Conservation (phyloP, 2,113 vertebrate genomes). For the Rhizomys pruinosus region DNA sequence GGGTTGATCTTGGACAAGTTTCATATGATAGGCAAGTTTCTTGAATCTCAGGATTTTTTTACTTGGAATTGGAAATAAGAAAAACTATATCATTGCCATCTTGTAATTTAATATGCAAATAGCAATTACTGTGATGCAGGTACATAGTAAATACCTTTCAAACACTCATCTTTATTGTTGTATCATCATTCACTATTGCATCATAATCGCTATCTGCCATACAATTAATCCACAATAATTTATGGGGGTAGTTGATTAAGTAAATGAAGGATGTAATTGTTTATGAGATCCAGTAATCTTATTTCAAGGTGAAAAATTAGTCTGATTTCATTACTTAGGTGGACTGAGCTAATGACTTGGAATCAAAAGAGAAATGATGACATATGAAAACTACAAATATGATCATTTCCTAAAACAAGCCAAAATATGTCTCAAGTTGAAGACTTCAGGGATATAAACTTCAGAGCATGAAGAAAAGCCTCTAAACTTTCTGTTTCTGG, state of each 20-base stretch:
- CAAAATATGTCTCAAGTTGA: slow-evolving; percentile 19
- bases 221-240: not conserved
- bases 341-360: slow-evolving; percentile 1
- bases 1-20: not conserved
- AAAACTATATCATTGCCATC: not conserved
- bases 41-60: not conserved
- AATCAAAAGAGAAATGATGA: not conserved
- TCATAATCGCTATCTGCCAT: not conserved
- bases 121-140: not conserved
- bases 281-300: not conserved
- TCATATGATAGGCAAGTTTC: not conserved
- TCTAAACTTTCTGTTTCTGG: not conserved
- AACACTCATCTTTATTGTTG: not conserved
- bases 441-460: not conserved
- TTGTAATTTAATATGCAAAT: slow-evolving; percentile 9
- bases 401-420: not conserved
- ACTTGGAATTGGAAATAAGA: slow-evolving; percentile 1
- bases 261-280: not conserved
- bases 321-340: slow-evolving; percentile 40
- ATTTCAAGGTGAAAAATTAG: slow-evolving; percentile 36
- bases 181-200: not conserved
- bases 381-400: not conserved
- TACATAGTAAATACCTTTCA: not conserved
- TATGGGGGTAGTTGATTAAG: slow-evolving; percentile 22
- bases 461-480: not conserved